Base-by-base conservation (phyloP, 2,888 invertebrate species). In the Latrodectus elegans region DNA sequence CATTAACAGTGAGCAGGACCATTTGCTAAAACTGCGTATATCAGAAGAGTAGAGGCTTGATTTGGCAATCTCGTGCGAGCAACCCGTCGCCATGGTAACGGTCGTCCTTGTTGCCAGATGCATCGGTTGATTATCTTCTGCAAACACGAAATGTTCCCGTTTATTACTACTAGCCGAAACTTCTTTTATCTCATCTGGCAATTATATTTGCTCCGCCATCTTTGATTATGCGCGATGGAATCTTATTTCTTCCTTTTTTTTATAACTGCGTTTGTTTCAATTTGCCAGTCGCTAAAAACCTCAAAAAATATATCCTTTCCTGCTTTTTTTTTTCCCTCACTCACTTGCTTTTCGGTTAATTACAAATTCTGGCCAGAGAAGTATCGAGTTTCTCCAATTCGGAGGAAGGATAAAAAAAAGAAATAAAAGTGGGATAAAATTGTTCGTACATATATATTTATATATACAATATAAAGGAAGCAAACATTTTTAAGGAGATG, bases 61-160 rank as follows among this genome's bases (percentile, higher is more conserved):
- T 88, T 88, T 84, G 88, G 84, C 88, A 88, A 88, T 88, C 88
- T 88, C 88, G 88, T 88, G 88, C 88, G 74, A 87, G 87, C 77
- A 76, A 68, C 74, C 76, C 67, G 88, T 88, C 80, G 71, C 83
- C 70, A 84, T 80, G 84, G 88, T n/a, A 84, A 88, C 88, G 75
- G 80, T 80, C 84, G 88, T 84, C 88, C 88, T 80, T 84, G 88
- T 88, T 88, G 88, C 88, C 88, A 88, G 88, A 88, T 88, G 88
- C 84, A 84, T 88, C 79, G 84, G 84, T 80, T 88, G 88, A 88
- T 88, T 88, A 88, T 88, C 88, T 88, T 88, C 84, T 72, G 88
- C 84, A 88, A 88, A 88, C 88, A 88, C 80, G 88, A 82, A 87
- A 87, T 87, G 86, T 87, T 81, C 86, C 87, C 87, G 87, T 88